Base-by-base conservation (phyloP, 2,888 invertebrate genomes). In the Cremastinae sp. region DNA sequence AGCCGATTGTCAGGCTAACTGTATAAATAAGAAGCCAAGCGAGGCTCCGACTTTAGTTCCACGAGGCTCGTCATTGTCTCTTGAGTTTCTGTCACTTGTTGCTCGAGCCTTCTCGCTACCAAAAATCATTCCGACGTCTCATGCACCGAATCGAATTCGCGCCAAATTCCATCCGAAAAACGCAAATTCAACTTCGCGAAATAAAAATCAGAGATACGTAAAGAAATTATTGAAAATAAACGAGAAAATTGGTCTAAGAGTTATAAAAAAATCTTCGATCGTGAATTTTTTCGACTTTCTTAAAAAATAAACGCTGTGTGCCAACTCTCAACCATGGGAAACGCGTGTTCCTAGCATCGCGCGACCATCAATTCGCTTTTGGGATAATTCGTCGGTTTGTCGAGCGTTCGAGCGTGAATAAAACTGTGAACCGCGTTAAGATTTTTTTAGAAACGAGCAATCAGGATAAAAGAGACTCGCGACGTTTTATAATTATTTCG, bases 11-110 rank as follows among this genome's bases (percentile, higher is more conserved):
- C 69, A 73, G 58, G 59, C 49, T 64, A 70, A 62, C 61, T 70
- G 74, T 75, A 75, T 78, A 79, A 77, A 79, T 79, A 79, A 75
- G 71, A 35, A 61, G 66, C 9, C 69, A 69, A 62, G 70, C 55
- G 45, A 55, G 55, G 47, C 58, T 68, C 55, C 55, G 65, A 73
- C 75, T 69, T 79, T 75, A 79, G 79, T 79, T 75, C 53, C 69
- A 69, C 76, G 76, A 76, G 43, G 68, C 59, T 72, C 76, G 68
- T 56, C 59, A 58, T n/a, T 61, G 22, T 20, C 22, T 8, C 16
- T 9, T 22, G 22, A 10, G 8, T 22, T 14, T 9, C 49, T 18
- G 18, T 7, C 8, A 9, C 9, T 45, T 16, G 45, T 45, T 9
- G 8, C 20, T 8, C 49, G 49, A 12, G n/a, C 2, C 5, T 49